Conservation (phyloP, 2,797 vertebrate species). For the Rachycentron canadum region DNA sequence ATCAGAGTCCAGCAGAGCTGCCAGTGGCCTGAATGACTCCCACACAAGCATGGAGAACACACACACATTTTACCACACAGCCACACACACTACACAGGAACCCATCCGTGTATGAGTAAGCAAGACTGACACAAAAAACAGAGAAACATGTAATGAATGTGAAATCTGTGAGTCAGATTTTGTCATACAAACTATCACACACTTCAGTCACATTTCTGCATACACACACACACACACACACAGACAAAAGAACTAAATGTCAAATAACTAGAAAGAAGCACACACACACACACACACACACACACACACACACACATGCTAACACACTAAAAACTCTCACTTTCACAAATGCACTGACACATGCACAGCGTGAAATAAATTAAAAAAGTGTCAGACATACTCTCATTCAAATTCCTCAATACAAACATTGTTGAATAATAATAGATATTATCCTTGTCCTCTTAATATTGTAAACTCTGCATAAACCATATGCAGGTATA, state of each 20-base stretch:
- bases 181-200: background rate
- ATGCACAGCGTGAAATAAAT: background rate
- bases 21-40: conserved; percentile 20
- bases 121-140: background rate
- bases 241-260: conserved; percentile 8
- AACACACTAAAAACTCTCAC: background rate
- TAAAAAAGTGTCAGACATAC: conserved; percentile 4
- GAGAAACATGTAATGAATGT: background rate
- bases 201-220: conserved; percentile 3
- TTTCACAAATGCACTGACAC: conserved; percentile 12
- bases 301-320: conserved; percentile 6
- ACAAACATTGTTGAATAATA: background rate
- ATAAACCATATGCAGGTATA: no score
- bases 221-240: background rate
- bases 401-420: background rate
- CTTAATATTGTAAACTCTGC: background rate
- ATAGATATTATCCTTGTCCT: background rate
- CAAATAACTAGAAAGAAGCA: background rate
- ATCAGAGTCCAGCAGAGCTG: conserved; percentile 49
- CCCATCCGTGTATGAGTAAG: background rate
- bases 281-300: conserved; percentile 1
- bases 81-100: conserved; percentile 11
- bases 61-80: background rate
- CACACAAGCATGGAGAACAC: conserved; percentile 9
- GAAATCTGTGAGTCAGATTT: conserved; percentile 29